A percentile compares a stretch with the other conserved stretches of the same genome.
Evolutionary conservation across 2,888 invertebrate genomes (phyloP).

Genomic region (Cataglyphis rosenhaueri): DNA sequence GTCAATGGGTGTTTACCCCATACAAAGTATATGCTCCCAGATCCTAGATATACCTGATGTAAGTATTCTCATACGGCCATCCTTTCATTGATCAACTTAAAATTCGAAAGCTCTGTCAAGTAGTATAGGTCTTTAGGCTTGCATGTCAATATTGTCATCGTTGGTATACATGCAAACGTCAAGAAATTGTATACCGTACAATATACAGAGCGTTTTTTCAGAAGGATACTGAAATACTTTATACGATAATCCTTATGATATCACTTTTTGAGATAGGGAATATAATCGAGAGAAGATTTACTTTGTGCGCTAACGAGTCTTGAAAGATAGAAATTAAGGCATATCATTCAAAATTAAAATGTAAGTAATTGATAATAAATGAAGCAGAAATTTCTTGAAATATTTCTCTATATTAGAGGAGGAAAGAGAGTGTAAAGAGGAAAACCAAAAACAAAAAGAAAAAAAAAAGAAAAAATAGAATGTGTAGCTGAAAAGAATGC

Average conservation of each 20-base stretch:
- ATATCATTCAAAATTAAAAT: neutral
- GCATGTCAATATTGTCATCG: conserved; percentile 80
- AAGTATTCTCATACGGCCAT: conserved; percentile 87
- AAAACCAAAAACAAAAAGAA: conserved; percentile 1
- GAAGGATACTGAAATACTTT: neutral
- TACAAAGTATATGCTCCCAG: conserved; percentile 95
- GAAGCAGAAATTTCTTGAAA: neutral
- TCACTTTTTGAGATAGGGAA: conserved; percentile 9
- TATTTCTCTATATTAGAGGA: conserved; percentile 16
- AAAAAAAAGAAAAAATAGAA: neutral
- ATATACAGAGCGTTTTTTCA: neutral
- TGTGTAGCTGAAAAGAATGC: neutral
- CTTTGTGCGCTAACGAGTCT: conserved; percentile 1
- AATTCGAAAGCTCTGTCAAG: neutral
- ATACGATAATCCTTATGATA: conserved; percentile 9
- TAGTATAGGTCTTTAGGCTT: conserved; percentile 70
- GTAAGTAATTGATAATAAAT: conserved; percentile 2
- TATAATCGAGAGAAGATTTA: neutral
- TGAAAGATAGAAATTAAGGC: neutral
- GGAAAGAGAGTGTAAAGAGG: conserved; percentile 11
- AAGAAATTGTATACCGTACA: conserved; percentile 1
- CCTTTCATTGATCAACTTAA: conserved; percentile 38
- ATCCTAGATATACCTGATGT: conserved; percentile 95
- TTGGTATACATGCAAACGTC: conserved; percentile 53
- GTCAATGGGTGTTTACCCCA: conserved; percentile 96